These are phyloP conservation scores for Drosophila jambulina DNA, from an alignment of 1,140 invertebrate species.

Conservation along the genomic window DNA sequence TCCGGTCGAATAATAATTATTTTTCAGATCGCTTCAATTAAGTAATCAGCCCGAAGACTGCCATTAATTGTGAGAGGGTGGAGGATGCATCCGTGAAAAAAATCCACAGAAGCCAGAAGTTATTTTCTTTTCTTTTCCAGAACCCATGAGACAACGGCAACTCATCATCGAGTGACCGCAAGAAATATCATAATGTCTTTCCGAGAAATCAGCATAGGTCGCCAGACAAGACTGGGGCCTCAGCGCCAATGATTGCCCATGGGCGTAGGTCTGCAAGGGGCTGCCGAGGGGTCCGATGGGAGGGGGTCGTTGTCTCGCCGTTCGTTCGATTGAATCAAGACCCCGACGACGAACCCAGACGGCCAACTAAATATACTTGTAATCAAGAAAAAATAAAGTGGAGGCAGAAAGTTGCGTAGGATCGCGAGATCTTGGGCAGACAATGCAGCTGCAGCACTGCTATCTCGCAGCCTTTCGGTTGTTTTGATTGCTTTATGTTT, in stretches of 20 bases:
- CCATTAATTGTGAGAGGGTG: slow-evolving; percentile 26
- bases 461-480: slow-evolving; percentile 27
- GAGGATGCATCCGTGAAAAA: slow-evolving; percentile 28
- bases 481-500: slow-evolving; percentile 43
- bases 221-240: slow-evolving; percentile 41
- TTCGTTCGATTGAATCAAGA: slow-evolving; percentile 76
- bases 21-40: slow-evolving; percentile 32
- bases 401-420: slow-evolving; percentile 67
- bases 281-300: not conserved
- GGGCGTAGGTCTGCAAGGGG: slow-evolving; percentile 24
- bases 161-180: slow-evolving; percentile 51
- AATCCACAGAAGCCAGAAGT: slow-evolving; percentile 30
- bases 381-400: slow-evolving; percentile 57
- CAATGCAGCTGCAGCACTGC: slow-evolving; percentile 26
- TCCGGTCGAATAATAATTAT: slow-evolving; percentile 20
- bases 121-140: slow-evolving; percentile 12
- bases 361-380: slow-evolving; percentile 72
- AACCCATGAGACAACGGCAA: slow-evolving; percentile 43
- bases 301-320: slow-evolving; percentile 30
- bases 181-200: slow-evolving; percentile 75
- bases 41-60: slow-evolving; percentile 31
- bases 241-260: slow-evolving; percentile 67
- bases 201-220: slow-evolving; percentile 80
- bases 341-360: slow-evolving; percentile 70
- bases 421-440: slow-evolving; percentile 49